Conservation (phyloP, 2,888 invertebrate genomes). For the Gortyna flavago region DNA sequence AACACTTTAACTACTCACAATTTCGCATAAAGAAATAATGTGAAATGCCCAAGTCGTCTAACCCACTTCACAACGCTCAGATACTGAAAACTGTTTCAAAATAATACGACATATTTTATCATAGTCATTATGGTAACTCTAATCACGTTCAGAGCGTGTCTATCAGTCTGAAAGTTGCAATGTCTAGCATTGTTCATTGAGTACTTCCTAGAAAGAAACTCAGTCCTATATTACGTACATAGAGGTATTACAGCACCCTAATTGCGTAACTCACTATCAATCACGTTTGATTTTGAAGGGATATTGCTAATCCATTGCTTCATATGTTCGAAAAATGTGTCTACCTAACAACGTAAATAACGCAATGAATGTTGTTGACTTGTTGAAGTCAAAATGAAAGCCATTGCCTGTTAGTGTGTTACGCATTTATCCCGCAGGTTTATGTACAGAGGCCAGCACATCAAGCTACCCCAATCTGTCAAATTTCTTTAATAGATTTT, state of each 20-base stretch:
- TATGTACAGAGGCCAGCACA: too few relatives aligned
- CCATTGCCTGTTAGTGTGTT: too few relatives aligned
- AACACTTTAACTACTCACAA: background rate
- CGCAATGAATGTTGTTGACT: background rate
- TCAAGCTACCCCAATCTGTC: too few relatives aligned
- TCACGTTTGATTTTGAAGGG: background rate
- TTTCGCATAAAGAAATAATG: background rate
- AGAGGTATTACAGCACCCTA: slow-evolving; percentile 4
- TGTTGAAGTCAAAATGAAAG: background rate
- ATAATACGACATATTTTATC: background rate
- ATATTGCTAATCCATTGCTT: background rate
- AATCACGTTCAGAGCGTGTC: background rate
- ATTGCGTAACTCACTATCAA: background rate
- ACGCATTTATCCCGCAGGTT: slow-evolving; percentile 8
- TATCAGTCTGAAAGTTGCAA: background rate
- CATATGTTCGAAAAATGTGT: background rate
- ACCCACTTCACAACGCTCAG: background rate
- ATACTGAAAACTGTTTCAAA: background rate
- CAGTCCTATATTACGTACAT: background rate
- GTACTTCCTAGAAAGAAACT: background rate
- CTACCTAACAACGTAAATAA: background rate
- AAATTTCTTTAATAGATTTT: too few relatives aligned
- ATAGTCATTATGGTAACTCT: background rate
- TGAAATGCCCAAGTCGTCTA: background rate
- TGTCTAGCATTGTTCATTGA: background rate